phyloP scores from a whole-genome alignment of 2,113 vertebrate genomes.

The Neolamprologus ventralis region DNA sequence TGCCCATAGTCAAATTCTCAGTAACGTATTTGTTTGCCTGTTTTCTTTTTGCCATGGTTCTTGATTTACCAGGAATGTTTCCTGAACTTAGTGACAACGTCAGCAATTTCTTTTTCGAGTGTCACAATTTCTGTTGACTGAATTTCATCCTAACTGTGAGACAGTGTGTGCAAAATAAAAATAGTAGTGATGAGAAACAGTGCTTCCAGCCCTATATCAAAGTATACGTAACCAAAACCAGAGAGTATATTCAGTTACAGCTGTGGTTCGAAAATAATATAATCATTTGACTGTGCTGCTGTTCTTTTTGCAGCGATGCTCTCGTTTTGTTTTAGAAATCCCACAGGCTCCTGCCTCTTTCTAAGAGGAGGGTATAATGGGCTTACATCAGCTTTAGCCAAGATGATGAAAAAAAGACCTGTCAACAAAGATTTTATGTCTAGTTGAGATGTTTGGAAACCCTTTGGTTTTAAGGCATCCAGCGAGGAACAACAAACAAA shows the following conservation, averaged over 20 bases:
- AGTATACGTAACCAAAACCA: neutral
- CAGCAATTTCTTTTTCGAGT: neutral
- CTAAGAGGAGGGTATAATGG: neutral
- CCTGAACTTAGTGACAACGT: fast-evolving
- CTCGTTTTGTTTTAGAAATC: neutral
- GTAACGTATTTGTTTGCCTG: neutral
- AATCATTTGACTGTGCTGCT: neutral
- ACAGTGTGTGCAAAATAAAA: neutral
- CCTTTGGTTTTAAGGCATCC: neutral
- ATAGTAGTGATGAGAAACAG: neutral
- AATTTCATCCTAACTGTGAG: neutral
- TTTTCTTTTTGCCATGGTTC: neutral
- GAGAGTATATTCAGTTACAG: neutral
- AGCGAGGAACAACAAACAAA: neutral
- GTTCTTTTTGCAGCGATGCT: neutral
- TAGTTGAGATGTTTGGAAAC: neutral
- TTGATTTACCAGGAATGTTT: neutral
- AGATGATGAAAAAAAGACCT: neutral
- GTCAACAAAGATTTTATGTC: neutral
- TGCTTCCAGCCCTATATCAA: neutral
- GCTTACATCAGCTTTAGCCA: neutral
- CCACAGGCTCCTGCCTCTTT: neutral
- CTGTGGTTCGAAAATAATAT: fast-evolving
- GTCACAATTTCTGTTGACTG: neutral
- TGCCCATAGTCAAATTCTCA: neutral